phyloP scores from a whole-genome alignment of 2,113 vertebrate species.

The Nothocercus julius region DNA sequence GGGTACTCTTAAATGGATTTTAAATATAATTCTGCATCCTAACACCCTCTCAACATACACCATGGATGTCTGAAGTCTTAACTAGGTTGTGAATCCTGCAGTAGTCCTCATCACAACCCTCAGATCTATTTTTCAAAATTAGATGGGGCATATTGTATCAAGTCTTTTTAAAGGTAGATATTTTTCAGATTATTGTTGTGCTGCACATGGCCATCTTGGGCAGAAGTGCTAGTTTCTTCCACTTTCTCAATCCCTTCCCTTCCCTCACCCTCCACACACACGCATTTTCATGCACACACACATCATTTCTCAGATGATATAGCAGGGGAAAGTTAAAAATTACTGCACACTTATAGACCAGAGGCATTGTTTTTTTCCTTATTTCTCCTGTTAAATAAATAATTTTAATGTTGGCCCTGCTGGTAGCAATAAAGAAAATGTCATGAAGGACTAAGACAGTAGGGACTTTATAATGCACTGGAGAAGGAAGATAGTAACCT shows the following conservation, averaged over 20 bases:
- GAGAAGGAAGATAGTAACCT: background rate
- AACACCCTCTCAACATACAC: background rate
- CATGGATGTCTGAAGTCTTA: background rate
- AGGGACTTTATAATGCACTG: too few relatives aligned
- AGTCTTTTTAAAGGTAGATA: background rate
- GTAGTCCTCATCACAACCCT: background rate
- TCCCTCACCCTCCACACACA: too few relatives aligned
- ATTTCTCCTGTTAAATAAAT: background rate
- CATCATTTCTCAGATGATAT: background rate
- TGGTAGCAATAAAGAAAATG: background rate
- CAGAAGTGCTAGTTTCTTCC: background rate
- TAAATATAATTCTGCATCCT: background rate
- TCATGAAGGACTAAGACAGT: background rate
- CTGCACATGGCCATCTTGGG: background rate
- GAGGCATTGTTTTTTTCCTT: background rate
- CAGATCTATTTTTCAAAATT: background rate
- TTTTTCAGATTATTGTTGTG: background rate
- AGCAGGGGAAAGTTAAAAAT: background rate
- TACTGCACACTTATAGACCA: background rate
- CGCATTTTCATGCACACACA: background rate
- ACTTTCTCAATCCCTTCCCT: background rate
- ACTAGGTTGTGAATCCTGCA: background rate
- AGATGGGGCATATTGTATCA: background rate
- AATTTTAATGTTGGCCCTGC: background rate
- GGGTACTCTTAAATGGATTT: background rate